Evolutionary conservation across 2,888 invertebrate species (phyloP), one percentile per base, ranked within the genome.

Genomic region (Tetropium fuscum): DNA sequence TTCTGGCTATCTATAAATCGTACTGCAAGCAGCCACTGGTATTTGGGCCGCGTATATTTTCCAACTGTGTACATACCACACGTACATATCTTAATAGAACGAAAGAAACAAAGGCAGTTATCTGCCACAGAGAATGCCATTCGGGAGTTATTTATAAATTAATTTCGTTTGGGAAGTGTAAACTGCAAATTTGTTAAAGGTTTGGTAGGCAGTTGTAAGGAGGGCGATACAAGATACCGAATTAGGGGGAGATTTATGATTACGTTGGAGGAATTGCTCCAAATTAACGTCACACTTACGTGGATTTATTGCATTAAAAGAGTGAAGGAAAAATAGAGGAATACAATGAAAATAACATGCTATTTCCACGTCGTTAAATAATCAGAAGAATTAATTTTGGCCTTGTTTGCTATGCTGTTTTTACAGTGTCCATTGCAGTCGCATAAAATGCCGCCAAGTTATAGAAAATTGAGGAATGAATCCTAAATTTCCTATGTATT

Each of bases 241-340:
- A 58, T 58, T 53, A 47, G 30, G 38, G 36, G 13, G 53, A 30
- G 48, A 47, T 58, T 53, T 53, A 58, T 53, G 53, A 32, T 41
- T 36, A 36, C 47, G 53, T 41, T 34, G 47, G 44, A 41, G 20
- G 47, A 58, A 58, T 58, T 58, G 57, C 47, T 34, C 13, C 53
- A 57, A 61, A 61, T 61, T 61, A 61, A 61, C 48, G 61, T 58
- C 61, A 43, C 41, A 49, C 43, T 57, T 22, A 54, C 44, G 19
- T 20, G 45, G 38, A 61, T 57, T 58, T 61, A 61, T 61, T 16
- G 57, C 44, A n/a, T 20, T 47, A 7, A 36, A 36, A 48, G 32
- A 48, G 36, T 48, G 48, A 32, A 48, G 36, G 16, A 44, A 58
- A 48, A 53, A 47, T 53, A 41, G 48, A 40, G 36, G n/a, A 51